Evolutionary conservation across 2,113 vertebrate species (phyloP), one percentile per base, ranked within the genome.

Genomic region (Spheniscus mendiculus): DNA sequence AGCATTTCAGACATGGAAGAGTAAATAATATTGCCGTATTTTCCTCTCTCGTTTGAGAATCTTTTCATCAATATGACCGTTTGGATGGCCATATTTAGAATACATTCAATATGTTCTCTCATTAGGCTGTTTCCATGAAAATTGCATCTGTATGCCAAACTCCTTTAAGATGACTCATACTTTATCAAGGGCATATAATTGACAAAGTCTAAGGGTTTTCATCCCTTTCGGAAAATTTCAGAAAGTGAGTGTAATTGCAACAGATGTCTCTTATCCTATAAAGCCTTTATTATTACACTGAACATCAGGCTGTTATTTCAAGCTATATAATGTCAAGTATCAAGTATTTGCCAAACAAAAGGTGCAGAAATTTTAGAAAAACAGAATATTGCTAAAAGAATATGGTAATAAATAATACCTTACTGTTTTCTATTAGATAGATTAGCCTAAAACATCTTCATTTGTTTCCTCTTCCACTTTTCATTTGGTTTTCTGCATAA

Each of bases 381-480:
- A 36, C 29, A 9, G 78, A 56, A 83, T 50, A 91, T 61, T 93
- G 8, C 59, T 92, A 79, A 94, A 95, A 63, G 52, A 83, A 90
- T 72, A 71, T 65, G 66, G 63, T 80, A 90, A 87, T 93, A 92
- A 93, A 70, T 81, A 61, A 34, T 53, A 62, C 47, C 69, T 81
- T 61, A 45, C 67, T 66, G 26, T 50, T 83, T 85, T 71, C 55
- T 47, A 53, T 88, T 96, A 87, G n/a, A 32, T 44, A 61, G 72
- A 71, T 83, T 76, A 96, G 34, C 55, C 23, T 22, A 65, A 85
- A 73, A 20, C 36, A 42, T 72, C 76, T 94, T 95, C 29, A 67
- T 91, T 86, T 93, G 77, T 95, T 95, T 91, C 93, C 50, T 97
- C 62, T 94, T 92, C 53, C 9, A n/a, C 47, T 40, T 87, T 93